phyloP scores from a whole-genome alignment of 2,797 vertebrate genomes.

The Adrianichthys oophorus region DNA sequence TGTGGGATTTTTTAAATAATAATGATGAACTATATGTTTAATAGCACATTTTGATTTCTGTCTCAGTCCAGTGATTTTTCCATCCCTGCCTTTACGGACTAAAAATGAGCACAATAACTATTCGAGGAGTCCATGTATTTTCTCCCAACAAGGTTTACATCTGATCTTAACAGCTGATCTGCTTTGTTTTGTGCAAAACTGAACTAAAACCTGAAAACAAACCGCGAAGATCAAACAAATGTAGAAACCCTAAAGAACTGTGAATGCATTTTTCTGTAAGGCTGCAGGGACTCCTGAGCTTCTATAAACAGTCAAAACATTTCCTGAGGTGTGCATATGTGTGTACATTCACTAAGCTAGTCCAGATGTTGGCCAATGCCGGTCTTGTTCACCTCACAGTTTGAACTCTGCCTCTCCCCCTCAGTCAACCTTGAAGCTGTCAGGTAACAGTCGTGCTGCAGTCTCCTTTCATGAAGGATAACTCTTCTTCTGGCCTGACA shows the following conservation, averaged over 20 bases:
- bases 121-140: conserved; percentile 18
- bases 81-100: conserved; percentile 15
- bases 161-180: no score
- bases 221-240: no score
- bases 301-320: conserved; percentile 29
- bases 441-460: conserved; percentile 12
- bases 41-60: conserved; percentile 23
- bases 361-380: conserved; percentile 56
- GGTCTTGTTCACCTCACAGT: conserved; percentile 34
- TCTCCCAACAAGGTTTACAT: not conserved
- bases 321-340: conserved; percentile 19
- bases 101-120: conserved; percentile 6
- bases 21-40: conserved; percentile 24
- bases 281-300: conserved; percentile 29
- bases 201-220: no score
- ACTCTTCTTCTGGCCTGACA: no score
- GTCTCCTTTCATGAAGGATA: no score
- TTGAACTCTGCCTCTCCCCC: conserved; percentile 36
- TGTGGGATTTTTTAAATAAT: conserved; percentile 37
- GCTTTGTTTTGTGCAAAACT: no score
- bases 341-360: conserved; percentile 36
- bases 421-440: conserved; percentile 38
- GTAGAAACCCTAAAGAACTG: no score
- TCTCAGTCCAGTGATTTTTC: conserved; percentile 24
- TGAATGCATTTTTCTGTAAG: no score